These are phyloP conservation scores for Drosophila pseudotakahashii DNA, from an alignment of 2,888 invertebrate genomes.

Conservation along the genomic window DNA sequence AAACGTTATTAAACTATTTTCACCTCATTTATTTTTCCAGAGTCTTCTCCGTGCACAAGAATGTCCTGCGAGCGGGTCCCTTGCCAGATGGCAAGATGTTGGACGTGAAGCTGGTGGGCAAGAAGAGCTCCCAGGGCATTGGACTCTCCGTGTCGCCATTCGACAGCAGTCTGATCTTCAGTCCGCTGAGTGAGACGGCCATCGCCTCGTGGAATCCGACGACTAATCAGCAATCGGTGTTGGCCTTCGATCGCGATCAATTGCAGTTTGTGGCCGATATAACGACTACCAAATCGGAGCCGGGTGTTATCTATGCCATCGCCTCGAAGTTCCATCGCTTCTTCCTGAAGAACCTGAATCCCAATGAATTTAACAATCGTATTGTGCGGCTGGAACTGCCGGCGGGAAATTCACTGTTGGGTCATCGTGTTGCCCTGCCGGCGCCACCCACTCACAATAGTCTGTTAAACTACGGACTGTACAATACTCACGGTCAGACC, in stretches of 20 bases:
- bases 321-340: conserved; percentile 92
- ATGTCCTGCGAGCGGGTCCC: conserved; percentile 90
- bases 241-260: conserved; percentile 89
- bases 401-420: conserved; percentile 13
- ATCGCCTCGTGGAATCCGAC: conserved; percentile 92
- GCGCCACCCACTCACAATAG: conserved; percentile 50
- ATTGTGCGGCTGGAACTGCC: conserved; percentile 87
- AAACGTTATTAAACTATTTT: too few relatives aligned
- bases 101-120: conserved; percentile 91
- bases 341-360: conserved; percentile 88
- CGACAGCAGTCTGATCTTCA: conserved; percentile 91
- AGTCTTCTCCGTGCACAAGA: conserved; percentile 91
- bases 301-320: conserved; percentile 89
- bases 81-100: conserved; percentile 89
- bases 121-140: conserved; percentile 93
- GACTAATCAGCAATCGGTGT: conserved; percentile 89
- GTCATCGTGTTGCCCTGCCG: conserved; percentile 42
- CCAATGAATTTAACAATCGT: conserved; percentile 89
- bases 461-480: conserved; percentile 50
- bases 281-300: conserved; percentile 88
- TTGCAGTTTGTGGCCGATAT: conserved; percentile 93
- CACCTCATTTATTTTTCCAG: conserved; percentile 82
- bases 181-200: conserved; percentile 92
- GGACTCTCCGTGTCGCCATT: conserved; percentile 89
- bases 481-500: conserved; percentile 43